Conservation (phyloP, 2,888 invertebrate genomes). For the Nycteola revayana region DNA sequence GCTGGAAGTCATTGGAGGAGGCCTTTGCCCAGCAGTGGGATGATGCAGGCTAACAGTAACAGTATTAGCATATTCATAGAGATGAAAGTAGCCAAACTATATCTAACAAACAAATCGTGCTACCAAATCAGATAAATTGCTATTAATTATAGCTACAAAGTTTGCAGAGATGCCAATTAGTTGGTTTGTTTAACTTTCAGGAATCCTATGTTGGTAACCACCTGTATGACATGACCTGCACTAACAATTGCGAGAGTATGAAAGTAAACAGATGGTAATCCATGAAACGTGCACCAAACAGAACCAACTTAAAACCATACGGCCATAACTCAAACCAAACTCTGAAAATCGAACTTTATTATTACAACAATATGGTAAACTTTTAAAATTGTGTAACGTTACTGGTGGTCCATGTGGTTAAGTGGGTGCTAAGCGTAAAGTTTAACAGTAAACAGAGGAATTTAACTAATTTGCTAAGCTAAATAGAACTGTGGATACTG, state of each 20-base stretch:
- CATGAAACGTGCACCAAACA: conserved; percentile 34
- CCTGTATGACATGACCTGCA: conserved; percentile 32
- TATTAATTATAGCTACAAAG: no score
- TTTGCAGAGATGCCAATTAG: no score
- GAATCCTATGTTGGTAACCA: background rate
- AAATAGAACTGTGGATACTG: conserved; percentile 25
- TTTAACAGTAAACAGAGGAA: conserved; percentile 34
- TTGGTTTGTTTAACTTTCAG: no score
- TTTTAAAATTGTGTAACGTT: conserved; percentile 1
- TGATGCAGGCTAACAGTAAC: no score
- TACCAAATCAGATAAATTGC: no score
- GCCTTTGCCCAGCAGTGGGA: no score
- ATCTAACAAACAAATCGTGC: no score
- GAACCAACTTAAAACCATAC: conserved; percentile 10
- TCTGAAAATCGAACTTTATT: conserved; percentile 13
- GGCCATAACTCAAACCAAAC: conserved; percentile 5
- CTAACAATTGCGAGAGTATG: conserved; percentile 36
- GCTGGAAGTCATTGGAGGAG: no score
- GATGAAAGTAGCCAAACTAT: no score
- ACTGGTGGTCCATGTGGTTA: conserved; percentile 5
- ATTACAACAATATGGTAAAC: conserved; percentile 2
- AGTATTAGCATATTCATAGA: no score
- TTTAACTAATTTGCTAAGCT: conserved; percentile 43
- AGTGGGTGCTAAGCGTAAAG: conserved; percentile 28
- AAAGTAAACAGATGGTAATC: conserved; percentile 41